Percentiles rank a stretch among this genome's conserved stretches.
Conservation (phyloP, 2,113 vertebrate species). For the Sitta europaea region DNA sequence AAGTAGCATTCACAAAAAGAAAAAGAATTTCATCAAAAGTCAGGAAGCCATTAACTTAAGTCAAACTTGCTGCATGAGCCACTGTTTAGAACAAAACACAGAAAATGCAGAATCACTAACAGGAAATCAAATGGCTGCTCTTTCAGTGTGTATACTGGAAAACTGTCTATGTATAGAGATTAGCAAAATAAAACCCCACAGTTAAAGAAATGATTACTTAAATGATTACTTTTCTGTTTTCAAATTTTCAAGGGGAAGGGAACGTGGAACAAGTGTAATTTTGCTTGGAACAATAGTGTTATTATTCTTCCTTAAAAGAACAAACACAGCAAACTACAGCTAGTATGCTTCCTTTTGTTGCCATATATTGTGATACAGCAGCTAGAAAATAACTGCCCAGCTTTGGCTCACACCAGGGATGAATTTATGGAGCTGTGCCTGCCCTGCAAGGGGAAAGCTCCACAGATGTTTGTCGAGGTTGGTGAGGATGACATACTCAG, state of each 20-base stretch:
- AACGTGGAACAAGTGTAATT: neutral
- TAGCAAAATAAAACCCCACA: neutral
- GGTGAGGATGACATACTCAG: neutral
- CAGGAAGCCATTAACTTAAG: neutral
- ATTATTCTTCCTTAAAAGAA: neutral
- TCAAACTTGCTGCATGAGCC: neutral
- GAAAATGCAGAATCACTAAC: neutral
- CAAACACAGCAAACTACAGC: neutral
- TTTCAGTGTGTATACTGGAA: neutral
- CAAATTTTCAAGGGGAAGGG: neutral
- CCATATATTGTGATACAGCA: neutral
- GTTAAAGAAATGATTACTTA: neutral
- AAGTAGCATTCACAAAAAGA: neutral
- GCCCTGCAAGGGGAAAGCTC: neutral
- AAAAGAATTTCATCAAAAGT: neutral
- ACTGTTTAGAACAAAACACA: neutral
- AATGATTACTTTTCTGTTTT: neutral
- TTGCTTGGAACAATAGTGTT: neutral
- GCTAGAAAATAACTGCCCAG: neutral
- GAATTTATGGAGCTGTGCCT: neutral
- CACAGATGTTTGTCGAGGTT: neutral
- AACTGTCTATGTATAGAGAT: neutral
- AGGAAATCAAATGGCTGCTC: slow-evolving; percentile 17
- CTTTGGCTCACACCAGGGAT: neutral
- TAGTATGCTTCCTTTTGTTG: rapidly evolving